Evolutionary conservation across 2,113 vertebrate genomes (phyloP).

Genomic region (Patagioenas fasciata): DNA sequence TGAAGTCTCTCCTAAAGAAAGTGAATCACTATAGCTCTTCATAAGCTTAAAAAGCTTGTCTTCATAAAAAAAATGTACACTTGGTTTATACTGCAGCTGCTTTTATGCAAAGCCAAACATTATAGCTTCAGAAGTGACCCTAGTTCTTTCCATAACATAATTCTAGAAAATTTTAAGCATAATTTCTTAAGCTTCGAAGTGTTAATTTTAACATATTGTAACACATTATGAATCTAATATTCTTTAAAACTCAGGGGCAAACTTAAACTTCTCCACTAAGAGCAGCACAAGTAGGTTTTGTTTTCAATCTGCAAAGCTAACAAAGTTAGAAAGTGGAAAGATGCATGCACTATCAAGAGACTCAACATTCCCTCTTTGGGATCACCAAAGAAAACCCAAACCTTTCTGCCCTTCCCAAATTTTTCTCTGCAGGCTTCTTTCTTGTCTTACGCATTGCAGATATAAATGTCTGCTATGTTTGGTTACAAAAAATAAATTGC

Average conservation of each 20-base stretch:
- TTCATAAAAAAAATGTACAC: neutral
- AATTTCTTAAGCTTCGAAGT: neutral
- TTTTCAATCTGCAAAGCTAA: neutral
- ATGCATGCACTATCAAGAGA: neutral
- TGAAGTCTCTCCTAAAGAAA: neutral
- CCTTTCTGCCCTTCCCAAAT: neutral
- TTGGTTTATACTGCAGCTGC: neutral
- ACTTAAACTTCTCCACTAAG: neutral
- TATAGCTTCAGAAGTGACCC: neutral
- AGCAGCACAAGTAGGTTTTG: neutral
- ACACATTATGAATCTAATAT: neutral
- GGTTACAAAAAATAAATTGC: neutral
- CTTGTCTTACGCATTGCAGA: neutral
- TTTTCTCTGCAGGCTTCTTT: neutral
- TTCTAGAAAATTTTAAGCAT: neutral
- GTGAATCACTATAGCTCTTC: neutral
- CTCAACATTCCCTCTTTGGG: neutral
- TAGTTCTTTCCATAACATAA: neutral
- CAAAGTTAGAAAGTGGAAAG: neutral
- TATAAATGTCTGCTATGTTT: neutral
- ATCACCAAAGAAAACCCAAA: neutral
- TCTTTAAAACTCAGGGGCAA: neutral
- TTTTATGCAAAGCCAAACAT: neutral
- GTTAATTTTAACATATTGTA: neutral
- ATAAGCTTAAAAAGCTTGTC: neutral